These are phyloP conservation scores for Phyllotreta striolata DNA, from an alignment of 2,888 invertebrate species.

Conservation along the genomic window DNA sequence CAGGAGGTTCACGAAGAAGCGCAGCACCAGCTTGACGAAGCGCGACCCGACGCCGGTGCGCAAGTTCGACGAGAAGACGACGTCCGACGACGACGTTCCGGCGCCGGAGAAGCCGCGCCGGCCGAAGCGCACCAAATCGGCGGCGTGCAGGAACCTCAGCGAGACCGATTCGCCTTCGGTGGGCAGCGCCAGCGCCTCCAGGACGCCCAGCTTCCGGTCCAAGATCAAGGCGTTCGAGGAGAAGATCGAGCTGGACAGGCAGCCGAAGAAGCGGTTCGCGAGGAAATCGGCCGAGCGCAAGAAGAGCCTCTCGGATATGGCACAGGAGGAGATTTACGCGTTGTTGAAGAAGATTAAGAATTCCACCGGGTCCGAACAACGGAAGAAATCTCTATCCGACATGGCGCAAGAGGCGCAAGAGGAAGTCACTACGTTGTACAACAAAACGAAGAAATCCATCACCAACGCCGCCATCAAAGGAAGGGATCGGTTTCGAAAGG, in stretches of 20 bases:
- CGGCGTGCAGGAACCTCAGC: constrained; percentile 21
- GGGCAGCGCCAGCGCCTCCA: constrained; percentile 31
- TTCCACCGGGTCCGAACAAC: constrained; percentile 24
- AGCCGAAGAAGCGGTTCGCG: background rate
- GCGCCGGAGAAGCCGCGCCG: constrained; percentile 54
- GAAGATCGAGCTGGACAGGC: background rate
- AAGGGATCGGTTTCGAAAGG: constrained; percentile 49
- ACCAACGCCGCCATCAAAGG: constrained; percentile 49
- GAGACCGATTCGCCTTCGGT: constrained; percentile 39
- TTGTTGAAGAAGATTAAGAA: constrained; percentile 56
- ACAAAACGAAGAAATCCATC: constrained; percentile 56
- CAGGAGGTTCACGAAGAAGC: constrained; percentile 68
- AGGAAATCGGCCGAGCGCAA: constrained; percentile 31
- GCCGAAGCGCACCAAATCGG: constrained; percentile 42
- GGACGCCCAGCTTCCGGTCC: constrained; percentile 28
- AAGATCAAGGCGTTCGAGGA: constrained; percentile 21
- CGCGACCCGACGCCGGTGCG: constrained; percentile 73
- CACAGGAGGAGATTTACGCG: constrained; percentile 52
- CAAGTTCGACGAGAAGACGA: constrained; percentile 52
- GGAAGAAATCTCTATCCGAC: constrained; percentile 49
- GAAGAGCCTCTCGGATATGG: constrained; percentile 50
- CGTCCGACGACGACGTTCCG: constrained; percentile 57
- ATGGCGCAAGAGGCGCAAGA: constrained; percentile 54
- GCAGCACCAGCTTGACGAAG: constrained; percentile 63
- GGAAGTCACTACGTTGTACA: constrained; percentile 53